Conservation (phyloP, 2,888 invertebrate genomes). For the Coremacera marginata region DNA sequence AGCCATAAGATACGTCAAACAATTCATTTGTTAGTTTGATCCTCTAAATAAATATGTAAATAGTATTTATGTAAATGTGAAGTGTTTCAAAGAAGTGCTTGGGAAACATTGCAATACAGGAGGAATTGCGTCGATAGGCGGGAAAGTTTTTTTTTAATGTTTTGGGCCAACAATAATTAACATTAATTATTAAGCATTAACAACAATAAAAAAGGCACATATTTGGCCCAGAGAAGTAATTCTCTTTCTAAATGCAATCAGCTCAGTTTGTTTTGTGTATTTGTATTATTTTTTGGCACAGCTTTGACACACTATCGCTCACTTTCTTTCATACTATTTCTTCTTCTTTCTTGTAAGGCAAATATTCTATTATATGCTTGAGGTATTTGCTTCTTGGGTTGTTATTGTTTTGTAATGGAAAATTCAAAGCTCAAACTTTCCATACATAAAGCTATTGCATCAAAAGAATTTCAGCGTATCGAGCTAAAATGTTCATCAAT, state of each 20-base stretch:
- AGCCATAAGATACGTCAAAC: too few relatives aligned
- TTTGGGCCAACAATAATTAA: neutral
- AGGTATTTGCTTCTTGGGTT: conserved; percentile 55
- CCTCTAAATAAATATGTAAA: too few relatives aligned
- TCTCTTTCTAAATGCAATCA: neutral
- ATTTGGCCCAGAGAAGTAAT: neutral
- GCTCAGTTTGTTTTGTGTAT: conserved; percentile 3
- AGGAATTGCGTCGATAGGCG: too few relatives aligned
- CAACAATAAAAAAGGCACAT: neutral
- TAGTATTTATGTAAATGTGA: too few relatives aligned
- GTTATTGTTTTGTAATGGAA: conserved; percentile 6
- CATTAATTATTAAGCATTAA: neutral
- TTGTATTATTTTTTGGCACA: conserved; percentile 41
- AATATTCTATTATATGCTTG: conserved; percentile 45
- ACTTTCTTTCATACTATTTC: neutral
- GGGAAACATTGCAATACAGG: neutral
- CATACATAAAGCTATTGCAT: too few relatives aligned
- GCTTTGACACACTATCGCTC: conserved; percentile 1
- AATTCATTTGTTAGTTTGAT: too few relatives aligned
- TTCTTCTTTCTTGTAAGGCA: conserved; percentile 31
- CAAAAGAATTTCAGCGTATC: too few relatives aligned
- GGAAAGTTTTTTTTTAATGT: too few relatives aligned
- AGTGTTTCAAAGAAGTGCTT: neutral
- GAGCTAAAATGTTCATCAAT: too few relatives aligned
- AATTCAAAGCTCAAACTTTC: too few relatives aligned